phyloP scores from a whole-genome alignment of 2,888 invertebrate genomes.

The Tinea trinotella region DNA sequence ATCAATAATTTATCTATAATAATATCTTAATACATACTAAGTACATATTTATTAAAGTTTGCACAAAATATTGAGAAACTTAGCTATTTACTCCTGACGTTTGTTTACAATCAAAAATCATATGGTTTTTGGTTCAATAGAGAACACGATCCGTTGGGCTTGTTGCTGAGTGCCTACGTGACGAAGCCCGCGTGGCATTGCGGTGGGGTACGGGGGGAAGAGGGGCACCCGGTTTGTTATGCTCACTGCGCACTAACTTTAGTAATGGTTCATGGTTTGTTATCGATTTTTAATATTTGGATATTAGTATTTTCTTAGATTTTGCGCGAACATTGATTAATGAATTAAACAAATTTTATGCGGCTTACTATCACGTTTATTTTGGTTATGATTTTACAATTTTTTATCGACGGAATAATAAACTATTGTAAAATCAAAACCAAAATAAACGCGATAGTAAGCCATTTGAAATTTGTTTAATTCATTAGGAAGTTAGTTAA shows the following conservation, averaged over 20 bases:
- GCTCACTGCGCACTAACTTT: conserved; percentile 44
- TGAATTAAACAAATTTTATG: too few species aligned
- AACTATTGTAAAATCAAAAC: too few species aligned
- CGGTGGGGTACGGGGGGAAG: conserved; percentile 33
- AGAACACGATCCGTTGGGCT: not conserved
- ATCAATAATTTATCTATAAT: not conserved
- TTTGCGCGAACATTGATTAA: not conserved
- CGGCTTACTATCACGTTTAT: too few species aligned
- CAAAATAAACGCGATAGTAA: too few species aligned
- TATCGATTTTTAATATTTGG: conserved; percentile 26
- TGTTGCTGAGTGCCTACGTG: conserved; percentile 54
- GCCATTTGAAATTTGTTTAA: too few species aligned
- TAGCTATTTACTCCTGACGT: not conserved
- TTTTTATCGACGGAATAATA: too few species aligned
- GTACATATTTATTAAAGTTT: too few species aligned
- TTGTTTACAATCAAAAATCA: conserved; percentile 14
- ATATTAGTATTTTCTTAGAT: not conserved
- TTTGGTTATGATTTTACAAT: too few species aligned
- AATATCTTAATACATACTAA: not conserved
- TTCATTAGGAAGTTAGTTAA: too few species aligned
- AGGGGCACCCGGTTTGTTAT: conserved; percentile 47
- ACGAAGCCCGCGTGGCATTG: conserved; percentile 51
- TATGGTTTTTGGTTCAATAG: conserved; percentile 1
- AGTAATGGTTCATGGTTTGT: conserved; percentile 26
- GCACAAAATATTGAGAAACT: not conserved